Percentiles rank a stretch among this genome's conserved stretches.
phyloP scores from a whole-genome alignment of 2,113 vertebrate species.

The Gymnogyps californianus region DNA sequence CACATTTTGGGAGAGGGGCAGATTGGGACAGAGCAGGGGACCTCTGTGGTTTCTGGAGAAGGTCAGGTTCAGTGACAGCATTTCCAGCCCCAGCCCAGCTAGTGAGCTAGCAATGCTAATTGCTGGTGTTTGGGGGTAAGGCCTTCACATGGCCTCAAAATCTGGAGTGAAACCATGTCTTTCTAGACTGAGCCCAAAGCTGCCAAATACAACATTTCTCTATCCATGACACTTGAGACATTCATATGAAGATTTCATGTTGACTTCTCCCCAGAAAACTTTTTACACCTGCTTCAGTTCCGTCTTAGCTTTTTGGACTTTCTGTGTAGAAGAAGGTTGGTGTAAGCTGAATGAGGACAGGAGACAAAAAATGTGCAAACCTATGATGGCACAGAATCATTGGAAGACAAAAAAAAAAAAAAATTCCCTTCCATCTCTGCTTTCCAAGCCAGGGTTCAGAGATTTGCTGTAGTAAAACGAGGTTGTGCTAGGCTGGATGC shows the following conservation, averaged over 20 bases:
- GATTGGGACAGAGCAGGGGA: background rate
- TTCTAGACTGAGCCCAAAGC: background rate
- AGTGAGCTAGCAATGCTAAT: background rate
- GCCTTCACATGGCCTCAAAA: background rate
- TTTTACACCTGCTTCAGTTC: background rate
- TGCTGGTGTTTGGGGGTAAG: background rate
- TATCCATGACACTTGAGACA: fast-evolving
- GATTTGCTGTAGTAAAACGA: background rate
- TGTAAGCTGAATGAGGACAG: background rate
- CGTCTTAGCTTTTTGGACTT: background rate
- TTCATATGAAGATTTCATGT: background rate
- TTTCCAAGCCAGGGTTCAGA: background rate
- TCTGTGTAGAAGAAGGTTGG: background rate
- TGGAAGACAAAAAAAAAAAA: background rate
- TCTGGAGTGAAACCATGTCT: background rate
- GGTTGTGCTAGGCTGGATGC: background rate
- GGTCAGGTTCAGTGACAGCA: background rate
- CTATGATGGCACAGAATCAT: background rate
- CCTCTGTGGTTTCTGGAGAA: background rate
- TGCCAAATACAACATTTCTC: background rate
- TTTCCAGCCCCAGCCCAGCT: background rate
- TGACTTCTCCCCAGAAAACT: background rate
- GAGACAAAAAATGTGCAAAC: background rate
- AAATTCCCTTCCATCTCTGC: background rate
- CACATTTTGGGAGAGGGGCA: background rate